phyloP scores from a whole-genome alignment of 2,797 vertebrate species.

The Channa striata region DNA sequence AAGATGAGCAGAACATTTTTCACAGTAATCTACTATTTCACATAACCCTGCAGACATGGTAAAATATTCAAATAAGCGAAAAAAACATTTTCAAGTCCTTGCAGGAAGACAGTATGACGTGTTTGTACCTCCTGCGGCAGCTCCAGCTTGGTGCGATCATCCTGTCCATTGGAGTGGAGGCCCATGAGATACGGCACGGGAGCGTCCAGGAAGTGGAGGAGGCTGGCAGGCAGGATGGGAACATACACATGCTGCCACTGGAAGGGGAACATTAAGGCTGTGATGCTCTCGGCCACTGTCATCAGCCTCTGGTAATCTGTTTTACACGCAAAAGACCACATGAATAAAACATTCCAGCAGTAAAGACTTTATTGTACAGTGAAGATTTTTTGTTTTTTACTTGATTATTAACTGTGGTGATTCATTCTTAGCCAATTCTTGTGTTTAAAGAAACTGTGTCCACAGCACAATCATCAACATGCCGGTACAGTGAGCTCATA shows the following conservation, averaged over 20 bases:
- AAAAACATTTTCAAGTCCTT: no score
- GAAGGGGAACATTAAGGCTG: slow-evolving; percentile 98
- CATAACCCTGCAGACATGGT: no score
- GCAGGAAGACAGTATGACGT: fast-evolving
- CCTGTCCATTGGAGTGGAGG: slow-evolving; percentile 96
- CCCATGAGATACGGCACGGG: slow-evolving; percentile 99
- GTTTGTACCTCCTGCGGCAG: slow-evolving; percentile 94
- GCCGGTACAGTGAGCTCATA: background rate
- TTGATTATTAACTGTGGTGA: background rate
- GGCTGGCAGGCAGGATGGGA: slow-evolving; percentile 97
- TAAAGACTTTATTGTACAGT: no score
- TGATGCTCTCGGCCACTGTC: slow-evolving; percentile 99
- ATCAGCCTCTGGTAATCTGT: slow-evolving; percentile 99
- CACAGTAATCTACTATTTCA: no score
- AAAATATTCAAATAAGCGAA: no score
- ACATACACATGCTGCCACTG: slow-evolving; percentile 99
- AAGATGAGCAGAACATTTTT: no score
- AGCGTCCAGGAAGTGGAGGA: slow-evolving; percentile 98
- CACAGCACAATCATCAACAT: background rate
- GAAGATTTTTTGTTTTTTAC: no score
- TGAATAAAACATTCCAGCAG: background rate
- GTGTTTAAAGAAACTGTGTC: background rate
- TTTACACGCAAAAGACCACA: slow-evolving; percentile 16
- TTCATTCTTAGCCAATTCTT: background rate
- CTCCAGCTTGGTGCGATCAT: slow-evolving; percentile 96